Evolutionary conservation across 2,113 vertebrate genomes (phyloP).

Genomic region (Ivindomyrus marchei): DNA sequence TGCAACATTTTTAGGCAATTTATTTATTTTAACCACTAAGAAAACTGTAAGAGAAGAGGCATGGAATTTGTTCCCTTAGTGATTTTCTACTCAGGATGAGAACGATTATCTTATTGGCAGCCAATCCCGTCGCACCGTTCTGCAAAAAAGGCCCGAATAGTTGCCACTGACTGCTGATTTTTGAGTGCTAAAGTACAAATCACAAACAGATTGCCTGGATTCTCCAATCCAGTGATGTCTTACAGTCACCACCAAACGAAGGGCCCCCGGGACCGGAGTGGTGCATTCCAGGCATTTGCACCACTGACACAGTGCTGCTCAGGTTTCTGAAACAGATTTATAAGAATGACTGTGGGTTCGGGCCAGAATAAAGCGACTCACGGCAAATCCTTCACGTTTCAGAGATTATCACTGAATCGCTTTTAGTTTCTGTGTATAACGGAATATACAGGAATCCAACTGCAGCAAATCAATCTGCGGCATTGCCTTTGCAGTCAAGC

Average conservation of each 20-base stretch:
- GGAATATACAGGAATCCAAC: not conserved
- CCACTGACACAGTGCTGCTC: not conserved
- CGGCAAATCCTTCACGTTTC: not conserved
- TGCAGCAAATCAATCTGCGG: not conserved
- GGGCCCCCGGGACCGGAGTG: not conserved
- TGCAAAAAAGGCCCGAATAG: conserved; percentile 38
- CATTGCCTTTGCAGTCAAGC: not conserved
- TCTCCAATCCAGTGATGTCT: not conserved
- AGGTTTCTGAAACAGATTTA: not conserved
- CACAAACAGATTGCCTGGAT: conserved; percentile 42
- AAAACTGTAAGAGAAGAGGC: not conserved
- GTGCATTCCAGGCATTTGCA: not conserved
- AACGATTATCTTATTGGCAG: conserved; percentile 17
- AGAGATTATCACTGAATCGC: not conserved
- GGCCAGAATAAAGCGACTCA: not conserved
- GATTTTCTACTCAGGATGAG: not conserved
- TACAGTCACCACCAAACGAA: not conserved
- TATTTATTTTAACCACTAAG: not conserved
- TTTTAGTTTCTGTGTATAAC: not conserved
- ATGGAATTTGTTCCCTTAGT: not conserved
- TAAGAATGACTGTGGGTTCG: not conserved
- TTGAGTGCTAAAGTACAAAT: conserved; percentile 55
- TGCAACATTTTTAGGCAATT: not conserved
- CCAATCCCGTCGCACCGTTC: conserved; percentile 27
- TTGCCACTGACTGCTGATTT: conserved; percentile 36